A percentile compares a stretch with the other conserved stretches of the same genome.
phyloP scores from a whole-genome alignment of 2,888 invertebrate genomes.

The Tiliacea aurago region DNA sequence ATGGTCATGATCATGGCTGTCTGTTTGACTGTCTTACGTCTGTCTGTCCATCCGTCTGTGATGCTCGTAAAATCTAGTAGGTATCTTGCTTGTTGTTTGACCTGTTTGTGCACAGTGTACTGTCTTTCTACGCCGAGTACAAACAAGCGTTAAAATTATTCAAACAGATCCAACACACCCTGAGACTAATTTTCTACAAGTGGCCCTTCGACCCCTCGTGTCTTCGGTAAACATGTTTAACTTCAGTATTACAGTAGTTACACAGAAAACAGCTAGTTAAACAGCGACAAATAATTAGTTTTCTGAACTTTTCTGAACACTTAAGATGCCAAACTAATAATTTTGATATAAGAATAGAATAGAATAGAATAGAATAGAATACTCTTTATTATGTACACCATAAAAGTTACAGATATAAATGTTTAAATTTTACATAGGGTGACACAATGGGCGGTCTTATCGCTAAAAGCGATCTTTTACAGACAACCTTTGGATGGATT shows the following conservation, averaged over 20 bases:
- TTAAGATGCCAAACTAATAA: neutral
- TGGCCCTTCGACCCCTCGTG: neutral
- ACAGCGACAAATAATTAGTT: neutral
- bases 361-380: too few species aligned
- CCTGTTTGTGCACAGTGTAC: neutral
- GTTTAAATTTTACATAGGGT: too few species aligned
- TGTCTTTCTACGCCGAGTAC: neutral
- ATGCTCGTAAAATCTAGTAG: neutral
- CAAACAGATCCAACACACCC: neutral
- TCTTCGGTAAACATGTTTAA: neutral
- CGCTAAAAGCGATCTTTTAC: too few species aligned
- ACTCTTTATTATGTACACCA: too few species aligned
- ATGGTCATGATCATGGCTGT: neutral
- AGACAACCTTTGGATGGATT: too few species aligned
- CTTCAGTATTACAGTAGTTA: neutral
- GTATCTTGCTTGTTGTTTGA: too few species aligned
- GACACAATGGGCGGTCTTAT: too few species aligned
- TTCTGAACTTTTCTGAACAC: neutral
- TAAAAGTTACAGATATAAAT: too few species aligned
- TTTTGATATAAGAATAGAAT: neutral
- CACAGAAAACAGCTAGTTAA: neutral
- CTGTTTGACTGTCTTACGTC: neutral
- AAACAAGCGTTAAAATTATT: neutral
- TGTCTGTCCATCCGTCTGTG: neutral
- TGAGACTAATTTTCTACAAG: neutral